These are phyloP conservation scores for Lordiphosa stackelbergi DNA, from an alignment of 1,140 invertebrate genomes.

Conservation along the genomic window DNA sequence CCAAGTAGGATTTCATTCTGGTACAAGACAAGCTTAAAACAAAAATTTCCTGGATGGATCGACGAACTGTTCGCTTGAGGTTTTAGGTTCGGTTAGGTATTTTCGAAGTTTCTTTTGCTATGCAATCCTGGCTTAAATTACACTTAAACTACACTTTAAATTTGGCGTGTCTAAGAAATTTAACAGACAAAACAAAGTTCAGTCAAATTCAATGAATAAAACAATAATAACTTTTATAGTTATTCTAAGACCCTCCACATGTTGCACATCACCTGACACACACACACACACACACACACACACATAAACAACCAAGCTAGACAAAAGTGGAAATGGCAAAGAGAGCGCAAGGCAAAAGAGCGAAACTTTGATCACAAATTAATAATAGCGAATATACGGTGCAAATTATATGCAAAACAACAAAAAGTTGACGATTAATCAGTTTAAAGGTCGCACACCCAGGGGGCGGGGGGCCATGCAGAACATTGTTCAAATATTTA, in stretches of 20 bases:
- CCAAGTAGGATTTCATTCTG: too few species aligned
- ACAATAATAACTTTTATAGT: constrained; percentile 3
- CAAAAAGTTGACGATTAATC: constrained; percentile 59
- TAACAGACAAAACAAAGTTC: not conserved
- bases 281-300: constrained; percentile 22
- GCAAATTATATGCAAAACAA: constrained; percentile 15
- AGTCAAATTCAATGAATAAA: not conserved
- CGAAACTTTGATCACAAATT: constrained; percentile 35
- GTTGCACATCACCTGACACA: constrained; percentile 27
- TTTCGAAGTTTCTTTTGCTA: too few species aligned
- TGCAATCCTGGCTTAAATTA: too few species aligned
- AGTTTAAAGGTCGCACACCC: constrained; percentile 52
- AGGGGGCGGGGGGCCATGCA: constrained; percentile 21
- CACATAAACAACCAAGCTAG: constrained; percentile 21
- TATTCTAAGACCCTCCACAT: too few species aligned
- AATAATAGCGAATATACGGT: constrained; percentile 39
- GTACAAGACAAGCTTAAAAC: too few species aligned
- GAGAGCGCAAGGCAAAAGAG: constrained; percentile 1
- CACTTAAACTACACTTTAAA: too few species aligned
- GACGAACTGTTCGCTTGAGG: too few species aligned
- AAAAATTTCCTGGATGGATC: too few species aligned
- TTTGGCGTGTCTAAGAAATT: not conserved
- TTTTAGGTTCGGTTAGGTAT: too few species aligned
- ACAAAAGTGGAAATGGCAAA: constrained; percentile 9
- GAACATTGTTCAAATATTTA: constrained; percentile 34